Conservation (phyloP, 2,797 vertebrate genomes). For the Scomberomorus guttatus region DNA sequence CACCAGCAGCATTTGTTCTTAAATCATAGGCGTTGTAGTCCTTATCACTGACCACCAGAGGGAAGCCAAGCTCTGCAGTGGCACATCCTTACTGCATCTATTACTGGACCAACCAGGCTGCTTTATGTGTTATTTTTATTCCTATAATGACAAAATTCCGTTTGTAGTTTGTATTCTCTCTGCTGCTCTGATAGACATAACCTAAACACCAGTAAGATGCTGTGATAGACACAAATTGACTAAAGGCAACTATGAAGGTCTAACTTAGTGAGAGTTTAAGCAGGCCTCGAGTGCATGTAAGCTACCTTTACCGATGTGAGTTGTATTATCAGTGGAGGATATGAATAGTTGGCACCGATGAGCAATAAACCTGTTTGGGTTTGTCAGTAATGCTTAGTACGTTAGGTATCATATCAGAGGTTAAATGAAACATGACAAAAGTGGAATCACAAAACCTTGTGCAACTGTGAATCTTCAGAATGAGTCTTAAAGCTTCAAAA, state of each 20-base stretch:
- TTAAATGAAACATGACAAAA: background rate
- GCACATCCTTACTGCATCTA: background rate
- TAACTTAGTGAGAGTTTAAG: background rate
- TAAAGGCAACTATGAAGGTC: background rate
- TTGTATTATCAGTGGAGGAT: too few relatives aligned
- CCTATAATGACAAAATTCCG: background rate
- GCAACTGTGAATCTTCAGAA: too few relatives aligned
- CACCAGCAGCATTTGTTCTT: background rate
- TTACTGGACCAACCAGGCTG: background rate
- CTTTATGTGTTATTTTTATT: background rate
- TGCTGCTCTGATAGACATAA: background rate
- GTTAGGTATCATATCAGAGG: background rate
- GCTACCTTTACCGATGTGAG: too few relatives aligned
- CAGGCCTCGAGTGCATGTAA: background rate
- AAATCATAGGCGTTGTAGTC: slow-evolving; percentile 11
- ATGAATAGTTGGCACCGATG: background rate
- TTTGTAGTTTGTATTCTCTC: background rate
- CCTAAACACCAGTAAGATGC: background rate
- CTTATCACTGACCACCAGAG: slow-evolving; percentile 45
- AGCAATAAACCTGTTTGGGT: background rate
- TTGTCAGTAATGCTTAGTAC: background rate
- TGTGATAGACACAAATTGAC: background rate
- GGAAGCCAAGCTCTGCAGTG: slow-evolving; percentile 19
- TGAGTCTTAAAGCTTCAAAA: too few relatives aligned
- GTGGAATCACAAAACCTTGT: too few relatives aligned